A percentile compares a stretch with the other conserved stretches of the same genome.
phyloP scores from a whole-genome alignment of 2,113 vertebrate genomes.

The Mystacornis crossleyi region DNA sequence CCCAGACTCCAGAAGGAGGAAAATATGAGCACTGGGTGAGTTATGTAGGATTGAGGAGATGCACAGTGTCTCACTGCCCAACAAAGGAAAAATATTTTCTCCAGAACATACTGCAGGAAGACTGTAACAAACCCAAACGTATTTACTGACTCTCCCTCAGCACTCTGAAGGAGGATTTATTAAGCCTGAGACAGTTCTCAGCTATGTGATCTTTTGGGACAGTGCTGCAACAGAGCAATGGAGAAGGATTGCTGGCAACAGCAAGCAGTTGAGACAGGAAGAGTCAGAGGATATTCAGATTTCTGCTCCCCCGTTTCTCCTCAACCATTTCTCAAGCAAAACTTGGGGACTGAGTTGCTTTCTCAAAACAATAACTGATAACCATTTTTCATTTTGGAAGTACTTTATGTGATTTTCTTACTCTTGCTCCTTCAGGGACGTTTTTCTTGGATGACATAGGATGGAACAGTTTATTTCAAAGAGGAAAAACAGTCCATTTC shows the following conservation, averaged over 20 bases:
- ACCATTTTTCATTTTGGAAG: background rate
- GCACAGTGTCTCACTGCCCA: background rate
- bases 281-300: background rate
- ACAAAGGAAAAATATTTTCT: background rate
- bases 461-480: background rate
- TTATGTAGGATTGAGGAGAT: background rate
- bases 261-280: accelerated
- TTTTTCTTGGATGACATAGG: background rate
- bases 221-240: background rate
- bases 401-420: background rate
- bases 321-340: background rate
- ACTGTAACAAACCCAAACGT: background rate
- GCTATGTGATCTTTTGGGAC: background rate
- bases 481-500: background rate
- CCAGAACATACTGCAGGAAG: background rate
- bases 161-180: background rate
- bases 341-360: background rate
- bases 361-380: background rate
- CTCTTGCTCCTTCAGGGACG: background rate
- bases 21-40: background rate
- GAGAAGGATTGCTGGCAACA: background rate
- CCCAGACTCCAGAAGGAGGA: background rate
- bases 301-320: background rate
- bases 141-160: background rate
- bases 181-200: background rate